These are phyloP conservation scores for Epizoanthus illoricatus DNA, from an alignment of 92 coral and sea anemone genomes.

Conservation along the genomic window DNA sequence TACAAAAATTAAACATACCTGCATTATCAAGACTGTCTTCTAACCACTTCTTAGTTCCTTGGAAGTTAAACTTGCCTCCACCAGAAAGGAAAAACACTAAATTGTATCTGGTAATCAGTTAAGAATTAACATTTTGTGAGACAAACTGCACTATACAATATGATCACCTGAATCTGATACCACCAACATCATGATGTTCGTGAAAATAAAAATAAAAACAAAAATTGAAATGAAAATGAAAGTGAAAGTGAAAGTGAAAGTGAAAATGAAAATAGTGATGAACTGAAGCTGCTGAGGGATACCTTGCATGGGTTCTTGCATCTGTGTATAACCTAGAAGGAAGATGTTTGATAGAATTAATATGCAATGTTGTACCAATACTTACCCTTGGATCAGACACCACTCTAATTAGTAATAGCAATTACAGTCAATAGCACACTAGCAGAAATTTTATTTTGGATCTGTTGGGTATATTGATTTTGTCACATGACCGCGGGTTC, in stretches of 20 bases:
- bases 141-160: background rate
- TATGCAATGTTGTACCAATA: background rate
- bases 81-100: constrained; percentile 94
- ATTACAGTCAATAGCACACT: background rate
- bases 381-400: no score
- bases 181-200: no score
- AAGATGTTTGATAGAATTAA: background rate
- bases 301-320: constrained; percentile 90
- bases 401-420: background rate
- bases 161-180: background rate
- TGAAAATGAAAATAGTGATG: background rate
- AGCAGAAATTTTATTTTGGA: background rate
- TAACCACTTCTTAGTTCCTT: constrained; percentile 95
- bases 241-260: background rate
- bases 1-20: constrained; percentile 41
- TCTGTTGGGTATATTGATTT: no score
- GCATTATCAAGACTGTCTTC: constrained; percentile 94
- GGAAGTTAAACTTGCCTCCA: constrained; percentile 97
- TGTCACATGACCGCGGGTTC: no score
- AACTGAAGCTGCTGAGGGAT: constrained; percentile 53
- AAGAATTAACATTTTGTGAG: constrained; percentile 25
- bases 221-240: no score
- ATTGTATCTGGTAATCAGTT: constrained; percentile 64
- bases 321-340: constrained; percentile 76
- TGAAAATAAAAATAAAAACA: background rate